These are phyloP conservation scores for Araneus ventricosus DNA, from an alignment of 1,140 invertebrate genomes.

Conservation along the genomic window DNA sequence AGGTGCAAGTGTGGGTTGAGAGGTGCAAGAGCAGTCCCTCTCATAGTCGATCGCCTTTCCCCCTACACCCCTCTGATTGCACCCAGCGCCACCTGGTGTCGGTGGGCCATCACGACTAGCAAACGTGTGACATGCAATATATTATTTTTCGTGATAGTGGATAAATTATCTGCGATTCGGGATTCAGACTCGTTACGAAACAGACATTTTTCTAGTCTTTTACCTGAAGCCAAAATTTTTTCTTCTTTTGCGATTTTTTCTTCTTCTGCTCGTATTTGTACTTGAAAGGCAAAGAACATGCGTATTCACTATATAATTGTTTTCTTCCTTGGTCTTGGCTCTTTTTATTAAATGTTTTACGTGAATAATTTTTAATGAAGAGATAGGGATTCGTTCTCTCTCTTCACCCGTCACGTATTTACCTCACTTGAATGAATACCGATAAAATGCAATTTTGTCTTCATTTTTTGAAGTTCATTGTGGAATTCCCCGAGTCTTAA, in stretches of 20 bases:
- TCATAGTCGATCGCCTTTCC: slow-evolving; percentile 52
- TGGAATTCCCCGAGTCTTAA: background rate
- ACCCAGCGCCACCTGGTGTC: slow-evolving; percentile 44
- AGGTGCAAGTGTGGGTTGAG: slow-evolving; percentile 13
- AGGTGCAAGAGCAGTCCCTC: slow-evolving; percentile 25
- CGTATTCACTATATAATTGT: background rate
- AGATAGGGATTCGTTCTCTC: background rate
- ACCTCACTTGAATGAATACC: background rate
- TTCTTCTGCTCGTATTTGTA: background rate
- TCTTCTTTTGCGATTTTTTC: background rate
- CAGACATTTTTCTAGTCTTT: slow-evolving; percentile 32
- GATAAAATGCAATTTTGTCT: background rate
- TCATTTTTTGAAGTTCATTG: background rate
- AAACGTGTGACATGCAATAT: slow-evolving; percentile 22
- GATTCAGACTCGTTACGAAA: slow-evolving; percentile 35
- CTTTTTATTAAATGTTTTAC: background rate
- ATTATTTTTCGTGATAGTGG: slow-evolving; percentile 46
- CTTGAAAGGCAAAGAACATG: background rate
- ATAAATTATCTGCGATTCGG: slow-evolving; percentile 52
- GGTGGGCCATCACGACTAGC: background rate
- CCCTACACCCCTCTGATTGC: background rate
- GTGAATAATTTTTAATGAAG: background rate
- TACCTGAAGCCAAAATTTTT: slow-evolving; percentile 37
- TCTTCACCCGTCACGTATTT: background rate
- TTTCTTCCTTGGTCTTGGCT: background rate